Conservation (phyloP, 2,888 invertebrate genomes). For the Polymixis flavicincta region DNA sequence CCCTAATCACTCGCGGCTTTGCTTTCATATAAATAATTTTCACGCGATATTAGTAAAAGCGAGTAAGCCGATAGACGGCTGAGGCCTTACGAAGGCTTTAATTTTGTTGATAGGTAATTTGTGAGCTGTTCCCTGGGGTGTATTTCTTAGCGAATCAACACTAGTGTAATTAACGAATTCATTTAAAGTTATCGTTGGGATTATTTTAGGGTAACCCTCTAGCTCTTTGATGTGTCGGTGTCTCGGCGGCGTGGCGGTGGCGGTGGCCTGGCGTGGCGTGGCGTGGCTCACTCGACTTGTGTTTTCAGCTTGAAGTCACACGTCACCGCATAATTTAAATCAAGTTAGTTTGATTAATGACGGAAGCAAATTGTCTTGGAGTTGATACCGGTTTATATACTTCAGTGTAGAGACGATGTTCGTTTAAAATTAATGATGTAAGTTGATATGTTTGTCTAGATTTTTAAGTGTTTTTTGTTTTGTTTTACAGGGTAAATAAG, state of each 20-base stretch:
- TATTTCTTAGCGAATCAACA: constrained; percentile 87
- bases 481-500: constrained; percentile 26
- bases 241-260: constrained; percentile 43
- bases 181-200: constrained; percentile 84
- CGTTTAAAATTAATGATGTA: constrained; percentile 1
- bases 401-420: constrained; percentile 19
- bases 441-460: background rate
- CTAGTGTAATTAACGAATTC: constrained; percentile 88
- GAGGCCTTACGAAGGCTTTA: constrained; percentile 80
- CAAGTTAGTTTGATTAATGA: constrained; percentile 79
- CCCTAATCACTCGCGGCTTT: constrained; percentile 71
- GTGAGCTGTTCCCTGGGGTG: constrained; percentile 77
- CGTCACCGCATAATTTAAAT: constrained; percentile 75
- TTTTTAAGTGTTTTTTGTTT: constrained; percentile 5
- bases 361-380: constrained; percentile 64
- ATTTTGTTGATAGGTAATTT: constrained; percentile 87
- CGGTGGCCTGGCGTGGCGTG: constrained; percentile 28
- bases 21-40: constrained; percentile 74
- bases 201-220: constrained; percentile 72
- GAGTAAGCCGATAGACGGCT: constrained; percentile 75
- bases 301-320: constrained; percentile 72
- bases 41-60: constrained; percentile 71
- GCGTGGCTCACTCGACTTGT: constrained; percentile 47
- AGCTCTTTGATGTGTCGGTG: constrained; percentile 79
- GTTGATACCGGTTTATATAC: constrained; percentile 46